Percentiles rank a stretch among this genome's conserved stretches.
These are phyloP conservation scores for Agrochola macilenta DNA, from an alignment of 2,888 invertebrate species.

Conservation along the genomic window DNA sequence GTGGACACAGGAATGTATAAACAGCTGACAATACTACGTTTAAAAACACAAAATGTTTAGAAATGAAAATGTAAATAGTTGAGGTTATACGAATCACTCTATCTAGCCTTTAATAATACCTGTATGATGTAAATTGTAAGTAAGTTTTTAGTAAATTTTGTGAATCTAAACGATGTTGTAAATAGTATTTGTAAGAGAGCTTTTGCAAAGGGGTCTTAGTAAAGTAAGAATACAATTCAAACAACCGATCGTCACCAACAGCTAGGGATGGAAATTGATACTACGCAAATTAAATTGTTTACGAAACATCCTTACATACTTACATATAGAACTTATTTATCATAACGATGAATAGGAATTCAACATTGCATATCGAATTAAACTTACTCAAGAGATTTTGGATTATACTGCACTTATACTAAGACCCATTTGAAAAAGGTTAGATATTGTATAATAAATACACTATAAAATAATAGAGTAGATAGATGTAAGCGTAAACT, in stretches of 20 bases:
- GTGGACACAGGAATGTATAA: slow-evolving; percentile 84
- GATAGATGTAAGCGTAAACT: slow-evolving; percentile 67
- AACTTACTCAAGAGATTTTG: background rate
- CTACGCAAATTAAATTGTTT: too few species aligned
- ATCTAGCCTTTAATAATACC: slow-evolving; percentile 81
- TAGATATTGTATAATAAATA: slow-evolving; percentile 65
- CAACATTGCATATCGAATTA: slow-evolving; percentile 49
- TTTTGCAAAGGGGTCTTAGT: slow-evolving; percentile 65
- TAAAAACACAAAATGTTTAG: slow-evolving; percentile 84
- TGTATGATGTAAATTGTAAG: slow-evolving; percentile 84
- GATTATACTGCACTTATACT: slow-evolving; percentile 32
- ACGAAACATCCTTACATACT: background rate
- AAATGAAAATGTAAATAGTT: slow-evolving; percentile 77
- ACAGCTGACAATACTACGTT: slow-evolving; percentile 90
- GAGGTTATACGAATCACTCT: slow-evolving; percentile 88
- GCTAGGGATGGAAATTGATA: too few species aligned
- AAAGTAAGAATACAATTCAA: slow-evolving; percentile 14
- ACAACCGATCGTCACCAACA: background rate
- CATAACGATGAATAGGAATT: slow-evolving; percentile 9
- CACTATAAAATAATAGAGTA: slow-evolving; percentile 60
- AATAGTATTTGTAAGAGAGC: slow-evolving; percentile 75
- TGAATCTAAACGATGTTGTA: slow-evolving; percentile 79
- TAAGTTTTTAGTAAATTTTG: slow-evolving; percentile 78
- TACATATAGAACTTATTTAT: background rate
- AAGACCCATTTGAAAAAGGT: slow-evolving; percentile 63